A percentile compares a stretch with the other conserved stretches of the same genome.
Conservation (phyloP, 2,888 invertebrate genomes). For the Parascotia fuliginaria region DNA sequence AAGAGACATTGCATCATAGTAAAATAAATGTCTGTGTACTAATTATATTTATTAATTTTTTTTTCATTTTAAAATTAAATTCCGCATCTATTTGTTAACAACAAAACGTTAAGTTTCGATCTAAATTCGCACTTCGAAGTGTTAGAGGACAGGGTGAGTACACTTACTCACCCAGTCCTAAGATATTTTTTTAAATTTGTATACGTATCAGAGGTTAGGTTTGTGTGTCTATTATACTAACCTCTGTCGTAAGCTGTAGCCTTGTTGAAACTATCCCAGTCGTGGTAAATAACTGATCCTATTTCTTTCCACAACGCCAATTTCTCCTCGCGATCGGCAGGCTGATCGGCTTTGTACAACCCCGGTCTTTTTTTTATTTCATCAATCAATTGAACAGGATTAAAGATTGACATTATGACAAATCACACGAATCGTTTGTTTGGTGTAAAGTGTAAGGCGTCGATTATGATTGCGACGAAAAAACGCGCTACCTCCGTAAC, state of each 20-base stretch:
- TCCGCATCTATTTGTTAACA: too few species aligned
- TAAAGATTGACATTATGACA: slow-evolving; percentile 53
- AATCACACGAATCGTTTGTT: slow-evolving; percentile 32
- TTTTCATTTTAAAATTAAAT: too few species aligned
- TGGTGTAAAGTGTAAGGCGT: slow-evolving; percentile 21
- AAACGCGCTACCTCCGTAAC: slow-evolving; percentile 55
- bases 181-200: too few species aligned
- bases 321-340: slow-evolving; percentile 79
- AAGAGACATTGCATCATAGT: too few species aligned
- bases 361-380: slow-evolving; percentile 77
- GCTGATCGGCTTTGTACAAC: slow-evolving; percentile 69
- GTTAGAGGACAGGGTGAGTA: too few species aligned
- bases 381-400: slow-evolving; percentile 68
- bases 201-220: slow-evolving; percentile 28
- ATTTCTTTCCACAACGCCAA: slow-evolving; percentile 75
- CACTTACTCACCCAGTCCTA: too few species aligned
- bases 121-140: too few species aligned
- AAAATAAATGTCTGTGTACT: too few species aligned
- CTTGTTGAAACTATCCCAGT: slow-evolving; percentile 71
- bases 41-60: too few species aligned
- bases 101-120: too few species aligned
- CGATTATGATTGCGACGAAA: slow-evolving; percentile 51
- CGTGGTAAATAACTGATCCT: slow-evolving; percentile 67
- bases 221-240: slow-evolving; percentile 41
- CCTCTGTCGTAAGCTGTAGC: slow-evolving; percentile 77